Base-by-base conservation (phyloP, 1,140 invertebrate genomes). In the Thalassaphorura encarpata region DNA sequence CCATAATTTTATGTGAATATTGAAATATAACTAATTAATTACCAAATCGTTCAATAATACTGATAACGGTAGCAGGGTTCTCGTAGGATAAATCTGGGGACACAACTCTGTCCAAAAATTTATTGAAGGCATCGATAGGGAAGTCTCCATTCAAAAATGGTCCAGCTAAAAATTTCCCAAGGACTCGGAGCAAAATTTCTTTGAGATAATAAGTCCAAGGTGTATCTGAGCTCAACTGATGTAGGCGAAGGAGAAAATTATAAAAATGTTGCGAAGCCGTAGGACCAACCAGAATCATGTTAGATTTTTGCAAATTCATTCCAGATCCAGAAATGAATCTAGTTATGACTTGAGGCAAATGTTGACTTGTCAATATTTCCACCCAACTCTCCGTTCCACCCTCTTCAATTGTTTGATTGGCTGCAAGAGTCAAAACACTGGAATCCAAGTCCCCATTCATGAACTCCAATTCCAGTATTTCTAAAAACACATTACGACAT, bases 111-210 rank as follows among this genome's bases (percentile, higher is more conserved):
- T 65, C 63, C 15, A 65, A 45, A 31, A 65, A 65, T 36, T 65
- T 65, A 33, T 62, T 65, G 67, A 89, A 86, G 1, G 83, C 85
- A 75, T 90, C 87, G 6, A 89, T 71, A 16, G 87, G 85, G n/a
- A 87, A 87, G 58, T 80, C 77, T 54, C 79, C 77, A 26, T 77
- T 75, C 24, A 80, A 77, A 19, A 89, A 78, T 5, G 85, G 79
- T 23, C 85, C 85, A 13, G 79, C 75, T 5, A 81, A 79, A 65
- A 80, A 77, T 1, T 83, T 74, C 43, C 57, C 57, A n/a, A 89
- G 69, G 63, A 82, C 78, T 57, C 84, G 78, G 2, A 87, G 77
- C 11, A 88, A 74, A 68, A 65, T 43, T 56, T 65, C 63, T 47
- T 60, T 59, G 2, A 65, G 33, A 41, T 57, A 62, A 8, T 39